Base-by-base conservation (phyloP, 2,113 vertebrate genomes). In the Camelus dromedarius region DNA sequence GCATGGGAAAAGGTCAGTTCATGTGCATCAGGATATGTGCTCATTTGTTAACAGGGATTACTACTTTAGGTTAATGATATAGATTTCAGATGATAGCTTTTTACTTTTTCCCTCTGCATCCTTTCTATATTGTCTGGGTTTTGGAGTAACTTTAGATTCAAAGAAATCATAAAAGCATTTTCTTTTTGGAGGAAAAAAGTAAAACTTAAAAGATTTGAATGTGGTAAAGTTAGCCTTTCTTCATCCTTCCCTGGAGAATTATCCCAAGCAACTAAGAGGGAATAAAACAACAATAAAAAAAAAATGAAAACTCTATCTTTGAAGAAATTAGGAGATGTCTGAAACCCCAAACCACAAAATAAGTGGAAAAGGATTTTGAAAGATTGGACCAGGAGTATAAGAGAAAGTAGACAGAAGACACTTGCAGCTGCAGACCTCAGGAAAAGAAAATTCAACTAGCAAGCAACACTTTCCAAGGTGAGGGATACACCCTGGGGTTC, bases 141-240 rank as follows among this genome's bases (percentile, higher is more conserved):
- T 96, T 72, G 46, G 19, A 89, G 11, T 79, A 46, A 75, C 48
- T 72, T 84, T 90, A 87, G 60, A 73, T 42, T 91, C 20, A 82
- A 72, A 90, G 89, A 93, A 73, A n/a, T 42, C 90, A 75, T 64
- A 90, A 77, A 66, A 11, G 15, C 6, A 4, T 79, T 91, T 88
- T 82, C 35, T 54, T 77, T 89, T 90, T 67, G 38, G 88, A 75
- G 85, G 86, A 38, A 95, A 92, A 82, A 91, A 67, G 18, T 88
- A 62, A n/a, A 79, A 96, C 52, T 86, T 86, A 79, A 79, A 79
- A 79, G 20, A 75, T 67, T 50, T 90, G 38, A 92, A 95, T 10
- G 15, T 87, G 69, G 8, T 69, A 69, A 95, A 84, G 26, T 42
- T 48, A 62, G 32, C 69, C 66, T 76, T 84, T 81, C 38, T 91